Evolutionary conservation across 2,113 vertebrate species (phyloP).

Genomic region (Potamarius usumacintae): DNA sequence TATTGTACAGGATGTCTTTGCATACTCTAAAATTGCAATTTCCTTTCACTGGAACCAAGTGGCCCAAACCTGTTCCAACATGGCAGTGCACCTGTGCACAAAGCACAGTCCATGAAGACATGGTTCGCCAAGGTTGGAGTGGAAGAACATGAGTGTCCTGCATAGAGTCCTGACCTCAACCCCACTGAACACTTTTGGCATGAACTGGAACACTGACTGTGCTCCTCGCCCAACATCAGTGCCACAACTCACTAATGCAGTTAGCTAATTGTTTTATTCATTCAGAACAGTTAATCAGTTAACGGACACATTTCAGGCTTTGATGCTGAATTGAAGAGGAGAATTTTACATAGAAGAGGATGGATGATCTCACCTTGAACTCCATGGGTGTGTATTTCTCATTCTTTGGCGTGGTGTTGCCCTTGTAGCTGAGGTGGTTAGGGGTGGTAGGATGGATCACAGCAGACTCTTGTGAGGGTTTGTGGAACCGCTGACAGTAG

Average conservation of each 20-base stretch:
- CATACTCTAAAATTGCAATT: neutral
- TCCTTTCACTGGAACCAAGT: neutral
- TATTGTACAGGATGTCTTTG: neutral
- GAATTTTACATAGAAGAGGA: neutral
- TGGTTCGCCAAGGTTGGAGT: neutral
- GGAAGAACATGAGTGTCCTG: neutral
- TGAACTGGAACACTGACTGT: neutral
- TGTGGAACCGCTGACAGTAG: constrained; percentile 91
- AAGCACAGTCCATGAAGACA: neutral
- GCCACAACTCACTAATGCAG: neutral
- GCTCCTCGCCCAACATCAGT: neutral
- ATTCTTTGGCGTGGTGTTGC: constrained; percentile 95
- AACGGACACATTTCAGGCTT: neutral
- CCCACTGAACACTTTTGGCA: neutral
- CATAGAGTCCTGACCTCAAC: neutral
- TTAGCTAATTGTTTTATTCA: neutral
- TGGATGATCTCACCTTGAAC: constrained; percentile 84
- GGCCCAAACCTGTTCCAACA: neutral
- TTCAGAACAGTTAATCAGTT: neutral
- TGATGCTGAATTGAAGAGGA: neutral
- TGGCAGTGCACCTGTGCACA: neutral
- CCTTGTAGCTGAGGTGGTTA: constrained; percentile 97
- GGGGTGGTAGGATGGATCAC: constrained; percentile 95
- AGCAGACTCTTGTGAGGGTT: constrained; percentile 92
- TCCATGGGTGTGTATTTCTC: constrained; percentile 99